Evolutionary conservation across 2,888 invertebrate species (phyloP), one percentile per base, ranked within the genome.

Genomic region (Sinotaia quadrata): DNA sequence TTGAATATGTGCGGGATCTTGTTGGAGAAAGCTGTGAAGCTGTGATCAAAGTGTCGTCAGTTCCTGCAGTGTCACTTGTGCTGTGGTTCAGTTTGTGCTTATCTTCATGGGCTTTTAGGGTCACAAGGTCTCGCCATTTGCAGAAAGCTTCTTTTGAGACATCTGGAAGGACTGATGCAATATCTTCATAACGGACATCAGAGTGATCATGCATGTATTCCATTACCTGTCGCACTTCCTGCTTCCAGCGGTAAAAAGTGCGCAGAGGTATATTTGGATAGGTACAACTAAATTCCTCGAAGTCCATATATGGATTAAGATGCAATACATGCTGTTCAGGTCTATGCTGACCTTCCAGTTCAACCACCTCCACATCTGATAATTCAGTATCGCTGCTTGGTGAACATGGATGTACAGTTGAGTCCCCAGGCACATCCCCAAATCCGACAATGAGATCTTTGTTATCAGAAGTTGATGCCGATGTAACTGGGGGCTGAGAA

Each of bases 161-260:
- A 36, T 71, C 73, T 29, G 76, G 74, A 18, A 75, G 62, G n/a
- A 73, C 62, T 5, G 72, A 33, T 27, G 68, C 66, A 41, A 76
- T 72, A 18, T 71, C 73, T 12, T 67, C 63, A 47, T 72, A 75
- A 5, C 65, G 37, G 1, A 73, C 59, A 61, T 62, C 63, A 10
- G 73, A 71, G 37, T 73, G 62, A n/a, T 63, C 33, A 24, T 65
- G 59, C n/a, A 76, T 66, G 61, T 75, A 75, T 33, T 68, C 73
- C 47, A 76, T 54, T 24, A 72, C 69, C 51, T 76, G 70, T 10
- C 69, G 60, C 21, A 70, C 72, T 56, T 76, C 76, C 59, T 62
- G 61, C 37, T 74, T 74, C 76, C 76, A 76, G 18, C 70, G 59
- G 51, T 71, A 68, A 63, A 75, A 76, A 24, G 74, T 73, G 27